Percentiles rank a stretch among this genome's conserved stretches.
These are phyloP conservation scores for Pseudomugil gertrudae DNA, from an alignment of 2,797 vertebrate species.

Conservation along the genomic window DNA sequence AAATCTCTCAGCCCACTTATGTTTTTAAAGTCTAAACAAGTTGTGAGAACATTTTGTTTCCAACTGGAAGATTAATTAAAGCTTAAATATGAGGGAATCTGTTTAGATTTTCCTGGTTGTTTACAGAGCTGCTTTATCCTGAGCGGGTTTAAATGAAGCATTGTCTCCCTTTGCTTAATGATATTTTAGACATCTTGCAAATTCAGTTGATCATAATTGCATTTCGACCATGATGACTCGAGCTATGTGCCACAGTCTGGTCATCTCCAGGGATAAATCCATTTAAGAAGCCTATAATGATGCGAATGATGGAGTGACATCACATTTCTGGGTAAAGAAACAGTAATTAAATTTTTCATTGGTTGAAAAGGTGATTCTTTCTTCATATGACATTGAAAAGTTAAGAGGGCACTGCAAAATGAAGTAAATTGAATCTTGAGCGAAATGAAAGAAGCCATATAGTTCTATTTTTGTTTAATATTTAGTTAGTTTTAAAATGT, in stretches of 20 bases:
- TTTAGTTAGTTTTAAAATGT: slow-evolving; percentile 14
- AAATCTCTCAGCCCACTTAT: slow-evolving; percentile 2
- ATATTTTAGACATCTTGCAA: slow-evolving; percentile 8
- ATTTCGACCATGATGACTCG: not conserved
- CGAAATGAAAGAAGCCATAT: not conserved
- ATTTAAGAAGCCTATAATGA: not conserved
- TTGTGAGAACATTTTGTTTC: not conserved
- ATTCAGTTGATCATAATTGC: slow-evolving; percentile 3
- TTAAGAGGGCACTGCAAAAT: not conserved
- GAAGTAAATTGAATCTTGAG: not conserved
- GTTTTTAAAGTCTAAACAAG: slow-evolving; percentile 1
- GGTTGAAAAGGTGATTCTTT: not conserved
- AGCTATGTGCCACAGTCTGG: not conserved
- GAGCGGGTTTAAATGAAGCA: not conserved
- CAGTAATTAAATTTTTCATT: not conserved
- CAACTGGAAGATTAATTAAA: slow-evolving; percentile 2
- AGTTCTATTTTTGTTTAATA: slow-evolving; percentile 26
- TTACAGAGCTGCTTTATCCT: not conserved
- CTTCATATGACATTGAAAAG: not conserved
- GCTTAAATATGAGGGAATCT: not conserved
- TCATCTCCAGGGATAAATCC: not conserved
- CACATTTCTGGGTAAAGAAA: not conserved
- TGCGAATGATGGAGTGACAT: not conserved
- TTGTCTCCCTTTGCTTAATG: not conserved
- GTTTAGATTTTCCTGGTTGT: not conserved